Conservation (phyloP, 2,113 vertebrate genomes). For the Sinocyclocheilus maitianheensis region DNA sequence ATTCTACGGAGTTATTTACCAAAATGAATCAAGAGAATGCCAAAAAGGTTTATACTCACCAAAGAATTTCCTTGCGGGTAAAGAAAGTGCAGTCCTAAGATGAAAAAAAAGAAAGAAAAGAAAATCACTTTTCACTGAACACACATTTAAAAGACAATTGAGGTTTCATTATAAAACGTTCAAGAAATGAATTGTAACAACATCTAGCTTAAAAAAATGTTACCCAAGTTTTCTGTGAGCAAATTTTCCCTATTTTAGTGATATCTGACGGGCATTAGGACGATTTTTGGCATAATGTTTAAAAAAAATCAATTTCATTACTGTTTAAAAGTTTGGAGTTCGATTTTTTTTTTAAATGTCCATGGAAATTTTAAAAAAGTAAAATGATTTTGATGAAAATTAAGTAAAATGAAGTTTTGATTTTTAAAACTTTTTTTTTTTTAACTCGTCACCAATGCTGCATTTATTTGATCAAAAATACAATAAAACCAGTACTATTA, state of each 20-base stretch:
- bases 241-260: background rate
- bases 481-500: background rate
- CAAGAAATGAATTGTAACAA: background rate
- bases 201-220: background rate
- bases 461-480: background rate
- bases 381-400: background rate
- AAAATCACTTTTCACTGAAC: background rate
- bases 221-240: background rate
- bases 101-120: conserved; percentile 59
- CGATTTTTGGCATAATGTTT: background rate
- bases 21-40: background rate
- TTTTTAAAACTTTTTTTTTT: too few relatives aligned
- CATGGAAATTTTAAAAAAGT: background rate
- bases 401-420: background rate
- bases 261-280: background rate
- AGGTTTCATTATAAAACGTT: background rate
- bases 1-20: background rate
- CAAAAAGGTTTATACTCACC: conserved; percentile 78
- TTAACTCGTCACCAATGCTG: background rate
- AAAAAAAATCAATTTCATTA: background rate
- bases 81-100: conserved; percentile 96
- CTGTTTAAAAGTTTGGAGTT: background rate
- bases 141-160: background rate
- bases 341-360: background rate
- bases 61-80: conserved; percentile 96